Evolutionary conservation across 2,888 invertebrate species (phyloP), one percentile per base, ranked within the genome.

Genomic region (Holacanthella duospinosa): DNA sequence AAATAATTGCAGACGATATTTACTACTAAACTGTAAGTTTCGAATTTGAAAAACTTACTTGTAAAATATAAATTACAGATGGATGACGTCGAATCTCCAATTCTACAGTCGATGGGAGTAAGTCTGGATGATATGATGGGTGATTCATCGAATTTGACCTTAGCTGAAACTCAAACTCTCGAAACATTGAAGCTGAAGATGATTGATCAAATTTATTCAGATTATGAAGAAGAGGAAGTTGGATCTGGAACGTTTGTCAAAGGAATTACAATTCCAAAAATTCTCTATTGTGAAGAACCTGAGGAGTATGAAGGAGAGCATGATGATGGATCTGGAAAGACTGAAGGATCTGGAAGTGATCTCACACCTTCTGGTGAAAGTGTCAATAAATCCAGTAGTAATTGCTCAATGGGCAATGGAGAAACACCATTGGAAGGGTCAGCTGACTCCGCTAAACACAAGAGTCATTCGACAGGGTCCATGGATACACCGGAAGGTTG

Each of bases 191-290:
- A 36, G 9, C 6, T 9, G 36, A 36, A 36, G 36, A 36, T 36
- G 9, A 9, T 36, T 6, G 16, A 36, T 1, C 59, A 43, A 27
- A 26, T 43, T 19, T 58, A 43, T 29, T 44, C 55, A n/a, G 55
- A 60, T 29, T 55, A 55, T 27, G 24, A 44, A 9, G 55, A 28
- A 25, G 60, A 63, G 55, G 58, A 36, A 9, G 54, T 54, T 21
- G 29, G 55, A 25, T 19, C 3, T 29, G 16, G 16, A 6, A 16
- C 16, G 9, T 6, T 9, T 6, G 36, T 16, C 6, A 16, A 6
- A 36, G 36, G 36, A 36, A 16, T 36, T 16, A 16, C 16, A 16
- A 36, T 36, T 16, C 36, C 36, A 9, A 6, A 16, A 16, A 36
- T 36, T 16, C 9, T 36, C 36, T 36, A 36, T 16, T 36, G 36